phyloP scores from a whole-genome alignment of 2,797 vertebrate species.

The Aselliscus stoliczkanus region DNA sequence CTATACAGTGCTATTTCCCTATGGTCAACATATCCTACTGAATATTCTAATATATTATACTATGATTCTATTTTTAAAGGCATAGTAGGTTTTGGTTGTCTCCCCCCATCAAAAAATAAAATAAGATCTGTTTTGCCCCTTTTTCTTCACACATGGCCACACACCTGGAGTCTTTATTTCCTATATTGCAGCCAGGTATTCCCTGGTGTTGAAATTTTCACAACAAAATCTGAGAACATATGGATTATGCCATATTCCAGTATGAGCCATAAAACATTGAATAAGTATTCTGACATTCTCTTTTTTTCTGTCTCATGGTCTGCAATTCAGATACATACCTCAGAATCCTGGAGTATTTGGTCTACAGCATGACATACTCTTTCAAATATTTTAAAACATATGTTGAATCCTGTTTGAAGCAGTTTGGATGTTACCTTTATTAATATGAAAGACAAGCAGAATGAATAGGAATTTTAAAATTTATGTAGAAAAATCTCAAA shows the following conservation, averaged over 20 bases:
- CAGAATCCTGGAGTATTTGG: not conserved
- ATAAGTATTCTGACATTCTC: not conserved
- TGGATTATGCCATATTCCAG: not conserved
- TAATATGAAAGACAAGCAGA: too few relatives aligned
- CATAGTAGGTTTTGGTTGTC: not conserved
- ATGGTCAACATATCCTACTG: not conserved
- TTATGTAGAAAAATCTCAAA: too few relatives aligned
- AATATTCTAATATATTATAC: not conserved
- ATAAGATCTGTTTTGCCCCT: not conserved
- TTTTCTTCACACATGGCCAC: not conserved
- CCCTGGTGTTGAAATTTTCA: not conserved
- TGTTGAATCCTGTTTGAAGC: too few relatives aligned
- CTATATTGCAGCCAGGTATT: not conserved
- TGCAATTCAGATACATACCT: not conserved
- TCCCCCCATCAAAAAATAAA: too few relatives aligned
- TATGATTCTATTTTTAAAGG: not conserved
- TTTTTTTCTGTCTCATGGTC: not conserved
- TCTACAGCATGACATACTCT: not conserved
- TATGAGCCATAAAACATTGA: not conserved
- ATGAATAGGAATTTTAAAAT: too few relatives aligned
- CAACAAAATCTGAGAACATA: not conserved
- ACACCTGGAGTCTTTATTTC: not conserved
- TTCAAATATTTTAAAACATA: too few relatives aligned
- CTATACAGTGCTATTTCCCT: not conserved
- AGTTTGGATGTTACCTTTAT: too few relatives aligned